A percentile compares a stretch with the other conserved stretches of the same genome.
phyloP scores from a whole-genome alignment of 2,888 invertebrate species.

The Andrena haemorrhoa region DNA sequence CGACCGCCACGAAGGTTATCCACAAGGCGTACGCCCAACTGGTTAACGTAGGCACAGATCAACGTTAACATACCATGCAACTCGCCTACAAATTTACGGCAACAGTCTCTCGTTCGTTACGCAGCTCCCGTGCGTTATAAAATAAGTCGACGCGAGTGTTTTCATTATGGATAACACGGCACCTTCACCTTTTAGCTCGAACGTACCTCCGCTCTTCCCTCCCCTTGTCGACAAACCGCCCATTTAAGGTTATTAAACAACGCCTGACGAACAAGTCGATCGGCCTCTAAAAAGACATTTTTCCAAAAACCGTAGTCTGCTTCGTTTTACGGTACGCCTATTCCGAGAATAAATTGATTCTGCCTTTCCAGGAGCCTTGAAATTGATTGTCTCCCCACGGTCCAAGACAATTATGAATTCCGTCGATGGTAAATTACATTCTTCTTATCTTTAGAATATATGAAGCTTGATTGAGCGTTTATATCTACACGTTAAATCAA shows the following conservation, averaged over 20 bases:
- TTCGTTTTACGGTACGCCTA: neutral
- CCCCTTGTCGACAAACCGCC: neutral
- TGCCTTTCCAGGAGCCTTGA: conserved; percentile 2
- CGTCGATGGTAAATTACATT: neutral
- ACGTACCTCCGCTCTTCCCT: neutral
- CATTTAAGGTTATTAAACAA: neutral
- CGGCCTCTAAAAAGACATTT: neutral
- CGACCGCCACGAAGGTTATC: conserved; percentile 55
- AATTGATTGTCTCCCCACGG: neutral
- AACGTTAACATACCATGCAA: conserved; percentile 35
- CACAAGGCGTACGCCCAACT: conserved; percentile 32
- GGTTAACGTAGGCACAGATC: conserved; percentile 52
- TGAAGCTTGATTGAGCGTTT: neutral
- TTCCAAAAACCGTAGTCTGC: neutral
- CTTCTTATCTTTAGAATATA: neutral
- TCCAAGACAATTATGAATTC: neutral
- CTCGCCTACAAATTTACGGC: conserved; percentile 42
- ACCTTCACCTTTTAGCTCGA: neutral
- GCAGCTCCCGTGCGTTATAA: conserved; percentile 26
- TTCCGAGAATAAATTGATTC: neutral
- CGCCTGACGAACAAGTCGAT: neutral
- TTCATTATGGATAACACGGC: conserved; percentile 1
- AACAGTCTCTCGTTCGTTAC: conserved; percentile 53
- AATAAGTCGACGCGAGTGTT: conserved; percentile 27
- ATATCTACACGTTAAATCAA: neutral